phyloP scores from a whole-genome alignment of 2,797 vertebrate species.

The Choloepus didactylus region DNA sequence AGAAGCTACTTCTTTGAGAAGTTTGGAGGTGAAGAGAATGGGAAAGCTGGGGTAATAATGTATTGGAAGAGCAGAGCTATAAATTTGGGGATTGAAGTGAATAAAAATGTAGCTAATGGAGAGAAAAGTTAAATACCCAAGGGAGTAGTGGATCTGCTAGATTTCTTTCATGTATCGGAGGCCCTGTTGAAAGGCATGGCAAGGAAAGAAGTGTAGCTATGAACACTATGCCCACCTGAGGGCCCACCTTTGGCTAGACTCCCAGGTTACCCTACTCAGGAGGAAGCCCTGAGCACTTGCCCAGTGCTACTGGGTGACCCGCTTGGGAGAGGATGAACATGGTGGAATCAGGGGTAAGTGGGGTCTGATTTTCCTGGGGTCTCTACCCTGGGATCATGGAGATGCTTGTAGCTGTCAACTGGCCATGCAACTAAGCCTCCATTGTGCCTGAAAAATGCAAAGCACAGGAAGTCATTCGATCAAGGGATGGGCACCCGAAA shows the following conservation, averaged over 20 bases:
- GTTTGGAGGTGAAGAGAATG: too few species aligned
- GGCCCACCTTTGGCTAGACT: neutral
- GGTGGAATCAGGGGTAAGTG: neutral
- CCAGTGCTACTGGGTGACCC: rapidly evolving
- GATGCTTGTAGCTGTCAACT: rapidly evolving
- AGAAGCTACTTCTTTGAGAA: rapidly evolving
- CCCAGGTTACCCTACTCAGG: rapidly evolving
- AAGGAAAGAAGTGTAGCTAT: rapidly evolving
- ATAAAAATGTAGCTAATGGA: rapidly evolving
- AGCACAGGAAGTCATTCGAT: neutral
- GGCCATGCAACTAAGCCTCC: rapidly evolving
- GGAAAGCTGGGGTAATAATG: rapidly evolving
- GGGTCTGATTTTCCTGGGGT: too few species aligned
- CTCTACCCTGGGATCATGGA: rapidly evolving
- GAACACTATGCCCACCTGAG: neutral
- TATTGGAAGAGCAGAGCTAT: neutral
- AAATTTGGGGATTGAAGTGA: too few species aligned
- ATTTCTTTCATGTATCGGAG: rapidly evolving
- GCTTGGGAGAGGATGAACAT: rapidly evolving
- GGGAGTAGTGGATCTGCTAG: rapidly evolving
- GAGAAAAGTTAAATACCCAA: rapidly evolving
- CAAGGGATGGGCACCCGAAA: rapidly evolving
- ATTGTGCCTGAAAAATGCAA: neutral
- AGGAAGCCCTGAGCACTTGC: neutral
- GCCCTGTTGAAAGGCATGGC: rapidly evolving